Base-by-base conservation (phyloP, 2,888 invertebrate species). In the Caradrina clavipalpis region DNA sequence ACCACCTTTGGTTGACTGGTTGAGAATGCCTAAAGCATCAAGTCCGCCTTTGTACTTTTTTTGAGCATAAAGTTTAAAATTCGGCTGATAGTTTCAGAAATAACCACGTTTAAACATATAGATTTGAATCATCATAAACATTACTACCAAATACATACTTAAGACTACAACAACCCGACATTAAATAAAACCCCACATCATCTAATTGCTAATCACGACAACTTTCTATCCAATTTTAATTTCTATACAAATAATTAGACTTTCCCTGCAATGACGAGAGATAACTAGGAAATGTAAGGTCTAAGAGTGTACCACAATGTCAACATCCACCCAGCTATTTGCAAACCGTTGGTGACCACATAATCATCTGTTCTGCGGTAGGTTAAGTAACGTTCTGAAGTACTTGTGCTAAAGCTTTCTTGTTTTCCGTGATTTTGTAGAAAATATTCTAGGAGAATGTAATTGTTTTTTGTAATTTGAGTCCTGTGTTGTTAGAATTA, bases 291-390 rank as follows among this genome's bases (percentile, higher is more conserved):
- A 87, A 78, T 63, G 61, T 59, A 56, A 71, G 66, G 59, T 70
- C 50, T 73, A n/a, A 2, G 53, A 59, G 17, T 19, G 60, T 26
- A 85, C 88, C 88, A 75, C 87, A 88, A 86, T 86, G 87, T 85
- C 88, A 88, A 88, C 87, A 84, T 80, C 68, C 63, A 56, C 63
- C 68, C 53, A 69, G 59, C 58, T 71, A 84, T 87, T 88, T 81
- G 81, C 68, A 64, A 80, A 83, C 81, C 73, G 78, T 71, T 61
- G 53, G 45, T 62, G 62, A 87, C 89, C 89, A 78, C 89, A 83
- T 81, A 85, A 86, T 84, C 69, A 81, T 73, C 62, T 77, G 68
- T 68, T 77, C 69, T 81, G 86, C 80, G 84, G 81, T 80, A 31
- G 61, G 53, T 74, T 73, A 64, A 76, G 69, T 59, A 77, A 83